Evolutionary conservation across 2,113 vertebrate genomes (phyloP).

Genomic region (Anseranas semipalmata): DNA sequence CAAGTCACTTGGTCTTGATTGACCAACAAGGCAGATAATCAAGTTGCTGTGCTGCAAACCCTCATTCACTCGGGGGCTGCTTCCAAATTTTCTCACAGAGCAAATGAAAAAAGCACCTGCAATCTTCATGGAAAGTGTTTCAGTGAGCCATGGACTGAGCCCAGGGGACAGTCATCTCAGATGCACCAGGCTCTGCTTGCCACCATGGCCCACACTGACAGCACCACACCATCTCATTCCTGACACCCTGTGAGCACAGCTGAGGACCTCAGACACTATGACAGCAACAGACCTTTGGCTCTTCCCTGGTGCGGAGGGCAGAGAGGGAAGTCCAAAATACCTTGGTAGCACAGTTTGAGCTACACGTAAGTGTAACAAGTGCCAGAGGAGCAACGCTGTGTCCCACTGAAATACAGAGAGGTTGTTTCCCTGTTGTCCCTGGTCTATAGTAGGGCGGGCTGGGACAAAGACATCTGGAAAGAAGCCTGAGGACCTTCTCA

Average conservation of each 20-base stretch:
- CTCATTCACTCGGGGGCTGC: not conserved
- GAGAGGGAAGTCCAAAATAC: not conserved
- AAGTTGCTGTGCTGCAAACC: not conserved
- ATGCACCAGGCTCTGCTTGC: not conserved
- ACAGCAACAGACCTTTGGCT: not conserved
- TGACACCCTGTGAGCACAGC: not conserved
- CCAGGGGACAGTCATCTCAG: not conserved
- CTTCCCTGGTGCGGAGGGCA: not conserved
- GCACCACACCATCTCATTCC: not conserved
- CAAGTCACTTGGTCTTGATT: not conserved
- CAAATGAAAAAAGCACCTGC: not conserved
- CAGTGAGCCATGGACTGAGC: not conserved
- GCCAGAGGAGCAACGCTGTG: not conserved
- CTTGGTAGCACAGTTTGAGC: not conserved
- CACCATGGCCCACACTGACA: not conserved
- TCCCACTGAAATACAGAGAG: not conserved
- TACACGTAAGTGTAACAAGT: not conserved
- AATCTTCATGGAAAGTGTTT: not conserved
- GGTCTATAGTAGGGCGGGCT: not conserved
- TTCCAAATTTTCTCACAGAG: not conserved
- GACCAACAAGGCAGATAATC: not conserved
- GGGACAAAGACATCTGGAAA: not conserved
- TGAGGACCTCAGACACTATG: fast-evolving
- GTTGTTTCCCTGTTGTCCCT: not conserved
- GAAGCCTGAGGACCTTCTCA: not conserved